Evolutionary conservation across 2,113 vertebrate genomes (phyloP), one percentile per base, ranked within the genome.

Genomic region (Esox niger): DNA sequence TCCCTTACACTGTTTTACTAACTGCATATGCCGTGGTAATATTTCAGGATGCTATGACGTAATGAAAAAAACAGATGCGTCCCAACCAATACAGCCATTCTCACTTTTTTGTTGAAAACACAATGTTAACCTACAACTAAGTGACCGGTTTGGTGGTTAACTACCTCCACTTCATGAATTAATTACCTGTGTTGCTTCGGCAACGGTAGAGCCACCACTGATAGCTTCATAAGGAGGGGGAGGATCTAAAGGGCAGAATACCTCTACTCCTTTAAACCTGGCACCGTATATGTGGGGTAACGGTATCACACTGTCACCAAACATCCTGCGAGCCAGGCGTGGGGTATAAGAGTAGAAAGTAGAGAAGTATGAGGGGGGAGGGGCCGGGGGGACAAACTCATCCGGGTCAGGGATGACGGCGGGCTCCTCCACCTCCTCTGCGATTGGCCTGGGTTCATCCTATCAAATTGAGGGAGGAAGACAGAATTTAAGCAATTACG

Each of bases 341-440:
- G 90, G 90, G 0, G 87, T 90, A 62, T 74, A 90, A 0, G 92
- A 91, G 83, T 88, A 92, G 75, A 90, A 90, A 0, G 89, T 90
- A 46, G 91, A 91, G 73, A 94, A 95, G 70, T 94, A 95, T 23
- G 94, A 93, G 0, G 93, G 93, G n/a, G 93, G 93, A 0, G 90
- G 94, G 9, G 84, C 90, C 0, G 93, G 92, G 0, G 92, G 88
- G 33, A 94, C 89, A 70, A 95, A 96, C 69, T 90, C 91, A 4
- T 94, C 92, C 0, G 87, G 87, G 78, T 95, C 92, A 0, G 86
- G 90, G 64, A 78, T 20, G 0, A n/a, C 73, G 46, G 75, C 67
- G 1, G 84, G 78, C 0, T 92, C 92, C 79, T 92, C 93, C 26
- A 52, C 84, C 46, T 94, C 92, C 43, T 94, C 93, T 1, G 59